A percentile compares a stretch with the other conserved stretches of the same genome.
phyloP scores from a whole-genome alignment of 1,140 invertebrate genomes.

The Drosophila quadrilineata region DNA sequence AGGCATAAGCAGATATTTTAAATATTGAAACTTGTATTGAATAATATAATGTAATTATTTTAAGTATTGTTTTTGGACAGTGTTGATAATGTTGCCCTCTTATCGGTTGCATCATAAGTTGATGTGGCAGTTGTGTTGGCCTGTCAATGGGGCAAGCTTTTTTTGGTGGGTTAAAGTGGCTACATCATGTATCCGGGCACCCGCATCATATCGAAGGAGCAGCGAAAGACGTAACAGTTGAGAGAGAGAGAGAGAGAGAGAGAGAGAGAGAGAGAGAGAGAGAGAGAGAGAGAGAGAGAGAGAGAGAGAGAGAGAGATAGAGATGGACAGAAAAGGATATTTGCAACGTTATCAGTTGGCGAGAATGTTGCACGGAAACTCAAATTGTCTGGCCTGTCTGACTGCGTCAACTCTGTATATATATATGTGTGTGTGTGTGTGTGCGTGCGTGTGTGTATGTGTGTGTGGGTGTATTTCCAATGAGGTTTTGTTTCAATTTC shows the following conservation, averaged over 20 bases:
- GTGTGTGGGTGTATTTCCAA: constrained; percentile 53
- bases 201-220: constrained; percentile 56
- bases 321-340: neutral
- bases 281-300: too few species aligned
- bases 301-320: neutral
- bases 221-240: neutral
- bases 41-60: too few species aligned
- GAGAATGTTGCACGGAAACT: constrained; percentile 62
- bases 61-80: too few species aligned
- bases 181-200: constrained; percentile 33
- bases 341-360: constrained; percentile 61
- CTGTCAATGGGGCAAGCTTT: too few species aligned
- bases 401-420: constrained; percentile 42
- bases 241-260: too few species aligned
- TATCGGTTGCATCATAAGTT: too few species aligned
- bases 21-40: too few species aligned
- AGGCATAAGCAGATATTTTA: too few species aligned
- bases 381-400: constrained; percentile 63
- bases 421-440: constrained; percentile 1
- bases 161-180: neutral
- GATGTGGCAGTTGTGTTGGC: too few species aligned
- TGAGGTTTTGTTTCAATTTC: constrained; percentile 79
- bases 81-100: too few species aligned
- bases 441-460: constrained; percentile 5
- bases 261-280: too few species aligned